Base-by-base conservation (phyloP, 2,113 vertebrate species). In the Beaufortia kweichowensis region DNA sequence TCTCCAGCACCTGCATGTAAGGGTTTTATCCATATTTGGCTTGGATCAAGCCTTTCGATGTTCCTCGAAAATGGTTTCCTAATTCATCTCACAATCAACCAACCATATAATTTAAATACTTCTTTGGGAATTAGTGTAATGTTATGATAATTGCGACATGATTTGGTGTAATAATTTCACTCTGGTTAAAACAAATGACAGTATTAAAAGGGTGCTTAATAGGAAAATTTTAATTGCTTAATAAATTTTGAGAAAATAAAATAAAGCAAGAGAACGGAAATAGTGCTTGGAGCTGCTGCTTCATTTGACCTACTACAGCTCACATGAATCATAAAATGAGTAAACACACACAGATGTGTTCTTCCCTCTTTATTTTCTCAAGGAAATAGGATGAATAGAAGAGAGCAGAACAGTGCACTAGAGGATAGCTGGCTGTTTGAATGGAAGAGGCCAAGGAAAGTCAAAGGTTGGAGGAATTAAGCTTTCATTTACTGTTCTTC, bases 11-110 rank as follows among this genome's bases (percentile, higher is more conserved):
- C 33, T 9, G 0, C 10, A 35, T 35, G 33, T 35, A 8, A 35
- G 33, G 83, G 85, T 87, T 84, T 89, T 82, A 79, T 86, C 74
- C 83, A 83, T 82, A 87, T 89, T 85, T 86, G 88, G 86, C 85
- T 76, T 87, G 80, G 80, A 89, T 87, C 85, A 87, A 57, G 43
- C 64, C 60, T 53, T 53, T 55, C 72, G 46, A 71, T 82, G 64
- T 89, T 89, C 81, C 85, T 85, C 60, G 78, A 82, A 90, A 89
- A 90, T 72, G 85, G 67, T 86, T 89, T 80, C 85, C 89, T 91
- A 91, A 92, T 91, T 93, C 90, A 92, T 91, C 89, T 89, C 85
- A 86, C 88, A 92, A 91, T 92, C 92, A 93, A 89, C 90, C 90
- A 90, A 89, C 88, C 90, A 89, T 92, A 91, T 92, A 90, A 92